Conservation (phyloP, 2,113 vertebrate species). For the Spilogale gracilis region DNA sequence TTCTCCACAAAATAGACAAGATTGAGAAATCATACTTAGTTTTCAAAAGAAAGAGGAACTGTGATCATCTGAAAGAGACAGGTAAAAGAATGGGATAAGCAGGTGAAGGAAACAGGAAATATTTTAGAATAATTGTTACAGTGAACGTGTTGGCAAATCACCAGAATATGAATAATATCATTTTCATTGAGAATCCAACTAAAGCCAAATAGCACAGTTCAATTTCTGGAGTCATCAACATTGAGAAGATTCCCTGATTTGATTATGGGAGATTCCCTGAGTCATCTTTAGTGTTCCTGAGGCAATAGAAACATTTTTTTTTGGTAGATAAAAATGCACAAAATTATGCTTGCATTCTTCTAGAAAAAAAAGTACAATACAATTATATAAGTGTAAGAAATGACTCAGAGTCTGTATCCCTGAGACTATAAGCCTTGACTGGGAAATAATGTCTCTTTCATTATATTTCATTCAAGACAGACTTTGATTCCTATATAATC, state of each 20-base stretch:
- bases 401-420: constrained; percentile 61
- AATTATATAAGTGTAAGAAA: constrained; percentile 60
- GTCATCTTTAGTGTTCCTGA: constrained; percentile 60
- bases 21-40: background rate
- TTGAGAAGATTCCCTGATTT: constrained; percentile 47
- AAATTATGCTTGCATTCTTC: constrained; percentile 63
- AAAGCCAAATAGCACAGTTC: background rate
- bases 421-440: background rate
- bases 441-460: constrained; percentile 45
- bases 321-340: constrained; percentile 31
- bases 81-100: background rate
- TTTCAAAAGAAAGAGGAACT: background rate
- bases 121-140: background rate
- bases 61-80: background rate
- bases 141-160: background rate
- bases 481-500: background rate
- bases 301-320: constrained; percentile 52
- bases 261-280: constrained; percentile 64
- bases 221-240: background rate
- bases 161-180: background rate
- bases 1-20: background rate
- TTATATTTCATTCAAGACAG: constrained; percentile 16
- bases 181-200: background rate
- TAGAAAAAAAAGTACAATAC: constrained; percentile 58
- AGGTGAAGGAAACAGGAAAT: background rate